These are phyloP conservation scores for Agrotis ipsilon DNA, from an alignment of 2,888 invertebrate genomes.

Conservation along the genomic window DNA sequence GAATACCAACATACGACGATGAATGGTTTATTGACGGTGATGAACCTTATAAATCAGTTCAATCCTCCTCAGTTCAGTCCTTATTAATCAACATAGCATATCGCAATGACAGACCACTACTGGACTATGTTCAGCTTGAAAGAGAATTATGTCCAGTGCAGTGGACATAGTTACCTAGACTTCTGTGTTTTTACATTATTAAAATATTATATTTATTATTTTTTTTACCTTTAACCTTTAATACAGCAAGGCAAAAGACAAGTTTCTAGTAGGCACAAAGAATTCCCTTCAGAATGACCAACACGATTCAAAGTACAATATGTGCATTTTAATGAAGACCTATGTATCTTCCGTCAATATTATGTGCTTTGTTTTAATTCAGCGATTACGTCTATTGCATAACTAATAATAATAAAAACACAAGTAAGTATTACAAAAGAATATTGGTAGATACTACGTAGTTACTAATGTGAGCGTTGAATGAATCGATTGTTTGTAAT, in stretches of 20 bases:
- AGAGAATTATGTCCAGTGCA: no score
- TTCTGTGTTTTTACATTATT: no score
- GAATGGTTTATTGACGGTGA: neutral
- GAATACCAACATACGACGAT: neutral
- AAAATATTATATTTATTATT: neutral
- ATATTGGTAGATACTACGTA: neutral
- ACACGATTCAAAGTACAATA: slow-evolving; percentile 38
- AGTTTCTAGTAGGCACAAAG: slow-evolving; percentile 19
- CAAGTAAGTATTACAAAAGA: slow-evolving; percentile 8
- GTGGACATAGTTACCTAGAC: no score
- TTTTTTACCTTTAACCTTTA: no score
- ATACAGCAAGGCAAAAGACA: slow-evolving; percentile 4
- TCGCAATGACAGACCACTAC: no score
- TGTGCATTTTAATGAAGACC: slow-evolving; percentile 51
- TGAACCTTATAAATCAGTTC: neutral
- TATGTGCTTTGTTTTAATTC: slow-evolving; percentile 37
- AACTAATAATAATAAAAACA: slow-evolving; percentile 13
- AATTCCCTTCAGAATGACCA: slow-evolving; percentile 40
- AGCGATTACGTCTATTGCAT: slow-evolving; percentile 33
- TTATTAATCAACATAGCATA: no score
- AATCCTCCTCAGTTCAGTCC: no score
- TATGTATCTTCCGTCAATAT: slow-evolving; percentile 25
- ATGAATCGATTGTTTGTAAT: slow-evolving; percentile 9
- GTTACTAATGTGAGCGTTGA: slow-evolving; percentile 9
- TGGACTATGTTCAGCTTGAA: no score